phyloP scores from a whole-genome alignment of 2,888 invertebrate genomes.

The Campoplex nolae region DNA sequence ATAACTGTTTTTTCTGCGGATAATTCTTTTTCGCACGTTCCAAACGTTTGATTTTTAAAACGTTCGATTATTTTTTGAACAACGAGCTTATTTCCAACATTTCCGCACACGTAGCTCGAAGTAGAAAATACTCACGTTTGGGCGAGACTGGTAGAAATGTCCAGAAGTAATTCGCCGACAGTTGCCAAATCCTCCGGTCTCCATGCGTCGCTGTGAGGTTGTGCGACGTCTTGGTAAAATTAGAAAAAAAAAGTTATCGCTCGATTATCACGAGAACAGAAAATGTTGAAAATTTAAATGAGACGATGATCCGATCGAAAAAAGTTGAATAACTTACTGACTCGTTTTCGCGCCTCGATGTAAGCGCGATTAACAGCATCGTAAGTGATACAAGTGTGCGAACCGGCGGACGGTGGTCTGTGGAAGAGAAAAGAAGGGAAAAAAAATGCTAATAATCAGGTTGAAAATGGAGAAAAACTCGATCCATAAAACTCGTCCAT shows the following conservation, averaged over 20 bases:
- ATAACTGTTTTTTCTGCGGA: neutral
- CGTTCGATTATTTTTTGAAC: neutral
- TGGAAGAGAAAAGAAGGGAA: conserved; percentile 81
- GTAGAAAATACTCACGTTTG: conserved; percentile 89
- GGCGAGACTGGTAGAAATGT: conserved; percentile 93
- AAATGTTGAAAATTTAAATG: neutral
- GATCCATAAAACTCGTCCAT: neutral
- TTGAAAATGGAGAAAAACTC: neutral
- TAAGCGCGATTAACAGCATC: conserved; percentile 96
- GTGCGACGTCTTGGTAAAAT: conserved; percentile 90
- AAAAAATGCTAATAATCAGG: conserved; percentile 32
- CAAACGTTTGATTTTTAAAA: neutral
- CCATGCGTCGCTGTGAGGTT: conserved; percentile 92
- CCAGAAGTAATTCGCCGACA: conserved; percentile 93
- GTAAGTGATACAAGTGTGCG: conserved; percentile 94
- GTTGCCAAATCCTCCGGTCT: conserved; percentile 94
- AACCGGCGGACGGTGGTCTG: conserved; percentile 85
- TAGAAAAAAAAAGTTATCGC: neutral
- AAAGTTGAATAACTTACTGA: conserved; percentile 88
- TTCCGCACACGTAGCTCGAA: neutral
- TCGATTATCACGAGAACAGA: neutral
- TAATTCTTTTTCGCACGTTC: neutral
- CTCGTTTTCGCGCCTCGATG: conserved; percentile 93
- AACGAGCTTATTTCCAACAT: neutral
- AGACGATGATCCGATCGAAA: neutral